A percentile compares a stretch with the other conserved stretches of the same genome.
Conservation (phyloP, 2,888 invertebrate genomes). For the Protophormia terraenovae region DNA sequence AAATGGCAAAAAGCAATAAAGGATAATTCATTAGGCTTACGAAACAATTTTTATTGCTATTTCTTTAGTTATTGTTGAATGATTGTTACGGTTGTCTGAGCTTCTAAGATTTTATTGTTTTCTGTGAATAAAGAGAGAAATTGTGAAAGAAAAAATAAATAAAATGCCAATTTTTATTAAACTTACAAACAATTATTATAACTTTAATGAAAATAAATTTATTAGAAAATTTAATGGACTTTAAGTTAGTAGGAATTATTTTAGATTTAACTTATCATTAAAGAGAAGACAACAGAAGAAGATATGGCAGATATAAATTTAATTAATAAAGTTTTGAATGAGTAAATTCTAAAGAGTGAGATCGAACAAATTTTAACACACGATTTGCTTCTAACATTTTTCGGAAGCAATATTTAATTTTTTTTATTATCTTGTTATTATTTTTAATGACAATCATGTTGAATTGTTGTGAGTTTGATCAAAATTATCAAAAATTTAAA, state of each 20-base stretch:
- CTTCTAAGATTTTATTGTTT: constrained; percentile 31
- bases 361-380: no score
- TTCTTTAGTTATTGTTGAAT: constrained; percentile 40
- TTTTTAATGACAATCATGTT: no score
- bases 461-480: no score
- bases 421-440: no score
- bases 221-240: constrained; percentile 1
- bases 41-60: constrained; percentile 50
- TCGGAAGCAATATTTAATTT: no score
- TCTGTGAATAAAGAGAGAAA: neutral
- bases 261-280: neutral
- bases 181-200: neutral
- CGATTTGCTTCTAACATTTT: no score
- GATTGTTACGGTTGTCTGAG: constrained; percentile 38
- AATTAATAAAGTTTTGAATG: no score
- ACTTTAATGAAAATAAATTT: neutral
- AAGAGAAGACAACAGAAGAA: neutral
- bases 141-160: neutral
- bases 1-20: constrained; percentile 40
- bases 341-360: no score
- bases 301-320: neutral
- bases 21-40: constrained; percentile 54
- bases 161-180: constrained; percentile 2
- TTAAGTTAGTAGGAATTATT: neutral
- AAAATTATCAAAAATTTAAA: no score